Conservation (phyloP, 1,140 invertebrate species). For the Ceratitis capitata region DNA sequence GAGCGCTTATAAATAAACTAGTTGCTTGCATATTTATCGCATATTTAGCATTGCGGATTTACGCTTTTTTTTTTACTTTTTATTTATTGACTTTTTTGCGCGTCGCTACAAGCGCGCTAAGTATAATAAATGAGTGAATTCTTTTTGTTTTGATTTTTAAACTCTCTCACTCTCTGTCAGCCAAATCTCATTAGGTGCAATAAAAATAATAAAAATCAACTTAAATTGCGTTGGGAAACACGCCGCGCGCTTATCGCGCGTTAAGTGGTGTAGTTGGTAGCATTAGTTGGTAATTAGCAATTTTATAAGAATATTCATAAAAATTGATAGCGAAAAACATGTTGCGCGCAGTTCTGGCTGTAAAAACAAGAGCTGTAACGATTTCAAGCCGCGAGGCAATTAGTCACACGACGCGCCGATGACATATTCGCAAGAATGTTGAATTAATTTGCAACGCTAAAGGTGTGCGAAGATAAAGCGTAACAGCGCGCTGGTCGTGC, state of each 20-base stretch:
- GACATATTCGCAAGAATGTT: not conserved
- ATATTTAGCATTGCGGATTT: not conserved
- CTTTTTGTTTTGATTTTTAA: not conserved
- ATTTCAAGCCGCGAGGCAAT: not conserved
- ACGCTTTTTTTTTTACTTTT: not conserved
- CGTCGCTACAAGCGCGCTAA: not conserved
- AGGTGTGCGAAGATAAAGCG: not conserved
- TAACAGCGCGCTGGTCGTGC: not conserved
- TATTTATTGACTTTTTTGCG: not conserved
- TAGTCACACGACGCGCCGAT: not conserved
- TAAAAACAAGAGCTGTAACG: not conserved
- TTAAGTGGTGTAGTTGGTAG: not conserved
- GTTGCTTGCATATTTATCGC: conserved; percentile 27
- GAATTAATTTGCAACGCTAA: not conserved
- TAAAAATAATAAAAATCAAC: conserved; percentile 11
- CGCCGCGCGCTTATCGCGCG: not conserved
- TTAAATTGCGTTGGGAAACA: not conserved
- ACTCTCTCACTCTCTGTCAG: not conserved
- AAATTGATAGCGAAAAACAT: not conserved
- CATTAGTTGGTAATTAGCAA: conserved; percentile 23
- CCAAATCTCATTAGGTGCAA: not conserved
- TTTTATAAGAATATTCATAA: conserved; percentile 24
- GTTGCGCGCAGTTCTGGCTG: not conserved
- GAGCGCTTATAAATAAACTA: conserved; percentile 33
- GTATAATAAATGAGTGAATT: no score